Evolutionary conservation across 2,888 invertebrate genomes (phyloP), one percentile per base, ranked within the genome.

Genomic region (Ypsolopha scabrella): DNA sequence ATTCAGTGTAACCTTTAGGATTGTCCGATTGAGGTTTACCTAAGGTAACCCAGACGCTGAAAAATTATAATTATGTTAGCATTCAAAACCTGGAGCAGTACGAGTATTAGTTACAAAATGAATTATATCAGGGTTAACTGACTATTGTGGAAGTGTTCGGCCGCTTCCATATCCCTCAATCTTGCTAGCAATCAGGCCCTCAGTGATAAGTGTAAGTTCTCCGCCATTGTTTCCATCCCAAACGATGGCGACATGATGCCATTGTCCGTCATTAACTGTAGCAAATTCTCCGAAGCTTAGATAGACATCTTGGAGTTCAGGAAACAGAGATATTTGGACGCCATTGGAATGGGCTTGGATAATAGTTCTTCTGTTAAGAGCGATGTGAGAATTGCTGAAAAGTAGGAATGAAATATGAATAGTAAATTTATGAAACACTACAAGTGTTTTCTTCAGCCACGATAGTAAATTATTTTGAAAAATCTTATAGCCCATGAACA

Each of bases 191-290:
- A 98, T 96, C 48, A 98, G 89, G 44, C 97, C 97, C 88, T 98
- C 97, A n/a, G 97, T 97, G 50, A 97, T 94, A 33, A 98, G 88
- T 52, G 94, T 94, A 45, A 98, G 82, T 70, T 94, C 93, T 14
- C 97, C 97, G 6, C 94, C 93, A 52, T 92, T 92, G 54, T 89
- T 90, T 41, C 97, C 95, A 67, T 96, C 94, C 97, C 98, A 98
- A n/a, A 96, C 93, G 51, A 98, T 89, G 41, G 96, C 96, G 36
- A 97, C 92, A 67, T 97, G 97, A 85, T 98, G 97, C 98, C 98
- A 98, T 69, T 96, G 96, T 4, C 97, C 97, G 67, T 98, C 97
- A 67, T 97, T 98, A 14, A 98, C 93, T 0, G 96, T 96, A 0
- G 97, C 95, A 63, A 94, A 96, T 76, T 96, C 95, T 51, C 94